Conservation (phyloP, 2,797 vertebrate genomes). For the Acipenser oxyrinchus region DNA sequence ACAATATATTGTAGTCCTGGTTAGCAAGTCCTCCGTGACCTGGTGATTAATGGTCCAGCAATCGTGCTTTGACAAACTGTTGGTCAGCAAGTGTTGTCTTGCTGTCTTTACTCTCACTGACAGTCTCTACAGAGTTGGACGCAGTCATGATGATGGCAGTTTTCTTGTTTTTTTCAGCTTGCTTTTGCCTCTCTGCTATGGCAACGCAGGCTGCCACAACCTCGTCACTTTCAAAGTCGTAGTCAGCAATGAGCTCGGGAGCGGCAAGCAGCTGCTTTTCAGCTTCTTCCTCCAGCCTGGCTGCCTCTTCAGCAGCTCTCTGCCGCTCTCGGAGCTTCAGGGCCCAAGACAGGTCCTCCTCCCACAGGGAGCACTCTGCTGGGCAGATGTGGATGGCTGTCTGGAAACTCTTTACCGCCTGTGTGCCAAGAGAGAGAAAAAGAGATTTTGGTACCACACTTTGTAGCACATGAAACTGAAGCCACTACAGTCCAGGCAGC, state of each 20-base stretch:
- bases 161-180: slow-evolving; percentile 53
- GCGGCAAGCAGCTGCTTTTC: slow-evolving; percentile 40
- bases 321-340: slow-evolving; percentile 65
- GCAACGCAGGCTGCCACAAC: slow-evolving; percentile 86
- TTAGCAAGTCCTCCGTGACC: no score
- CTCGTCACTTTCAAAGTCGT: slow-evolving; percentile 92
- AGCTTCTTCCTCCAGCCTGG: slow-evolving; percentile 45
- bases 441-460: no score
- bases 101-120: slow-evolving; percentile 38
- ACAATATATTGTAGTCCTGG: no score
- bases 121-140: slow-evolving; percentile 57
- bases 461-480: no score
- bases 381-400: slow-evolving; percentile 81
- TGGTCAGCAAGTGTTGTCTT: slow-evolving; percentile 46
- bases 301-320: slow-evolving; percentile 45
- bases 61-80: slow-evolving; percentile 74
- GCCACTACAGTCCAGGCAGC: no score
- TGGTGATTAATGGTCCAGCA: slow-evolving; percentile 13
- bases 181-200: slow-evolving; percentile 75
- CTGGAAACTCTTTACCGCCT: slow-evolving; percentile 74
- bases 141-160: slow-evolving; percentile 63
- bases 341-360: slow-evolving; percentile 88
- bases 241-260: slow-evolving; percentile 76
- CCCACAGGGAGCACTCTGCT: slow-evolving; percentile 73
- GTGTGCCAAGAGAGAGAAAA: background rate